Evolutionary conservation across 2,888 invertebrate species (phyloP).

Genomic region (Cinara cedri): DNA sequence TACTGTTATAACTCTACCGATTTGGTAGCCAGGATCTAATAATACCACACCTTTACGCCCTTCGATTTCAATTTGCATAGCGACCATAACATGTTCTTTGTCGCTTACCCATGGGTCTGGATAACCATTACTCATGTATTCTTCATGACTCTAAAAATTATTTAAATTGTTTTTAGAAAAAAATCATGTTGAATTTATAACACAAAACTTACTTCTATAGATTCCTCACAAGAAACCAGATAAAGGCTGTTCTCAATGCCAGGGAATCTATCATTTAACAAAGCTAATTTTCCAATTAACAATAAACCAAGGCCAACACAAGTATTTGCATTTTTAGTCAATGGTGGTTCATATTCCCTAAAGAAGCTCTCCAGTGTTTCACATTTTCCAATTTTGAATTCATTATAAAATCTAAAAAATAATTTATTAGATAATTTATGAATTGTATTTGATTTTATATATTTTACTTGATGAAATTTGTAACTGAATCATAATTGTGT

Average conservation of each 20-base stretch:
- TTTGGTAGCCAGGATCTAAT: conserved; percentile 90
- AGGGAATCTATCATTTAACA: conserved; percentile 67
- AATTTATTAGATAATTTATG: not conserved
- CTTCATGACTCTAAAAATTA: conserved; percentile 49
- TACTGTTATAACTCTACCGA: conserved; percentile 82
- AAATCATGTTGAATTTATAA: conserved; percentile 62
- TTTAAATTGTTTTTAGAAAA: not conserved
- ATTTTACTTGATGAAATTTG: conserved; percentile 74
- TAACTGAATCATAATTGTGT: conserved; percentile 88
- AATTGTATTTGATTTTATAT: not conserved
- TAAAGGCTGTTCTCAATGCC: conserved; percentile 73
- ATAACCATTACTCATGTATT: conserved; percentile 59
- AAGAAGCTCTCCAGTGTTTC: conserved; percentile 73
- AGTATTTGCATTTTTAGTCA: conserved; percentile 79
- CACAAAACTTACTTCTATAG: conserved; percentile 65
- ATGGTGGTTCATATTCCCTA: conserved; percentile 77
- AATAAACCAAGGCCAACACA: conserved; percentile 89
- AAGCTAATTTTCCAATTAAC: conserved; percentile 71
- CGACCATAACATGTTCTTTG: conserved; percentile 87
- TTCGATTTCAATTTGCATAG: conserved; percentile 74
- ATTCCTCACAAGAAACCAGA: conserved; percentile 88
- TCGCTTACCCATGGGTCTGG: conserved; percentile 68
- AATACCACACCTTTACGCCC: conserved; percentile 79
- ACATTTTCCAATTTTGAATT: conserved; percentile 68
- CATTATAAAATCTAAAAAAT: conserved; percentile 67